A percentile compares a stretch with the other conserved stretches of the same genome.
Conservation (phyloP, 2,888 invertebrate species). For the Rosalia funebris region DNA sequence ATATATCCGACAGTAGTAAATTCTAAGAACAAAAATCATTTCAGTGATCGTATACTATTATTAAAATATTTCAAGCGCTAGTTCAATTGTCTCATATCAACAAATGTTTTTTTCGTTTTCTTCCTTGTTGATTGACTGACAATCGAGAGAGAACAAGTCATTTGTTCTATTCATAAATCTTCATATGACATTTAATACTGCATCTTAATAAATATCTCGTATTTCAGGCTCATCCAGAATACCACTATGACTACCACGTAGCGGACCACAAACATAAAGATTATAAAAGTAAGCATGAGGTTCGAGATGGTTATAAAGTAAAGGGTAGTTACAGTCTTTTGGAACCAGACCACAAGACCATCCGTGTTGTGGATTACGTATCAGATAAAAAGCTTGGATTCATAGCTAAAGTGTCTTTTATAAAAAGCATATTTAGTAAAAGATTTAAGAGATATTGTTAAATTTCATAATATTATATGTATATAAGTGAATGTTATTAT, state of each 20-base stretch:
- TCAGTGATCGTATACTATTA: too few species aligned
- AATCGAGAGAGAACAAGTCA: too few species aligned
- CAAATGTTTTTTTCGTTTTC: too few species aligned
- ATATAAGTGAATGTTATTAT: slow-evolving; percentile 18
- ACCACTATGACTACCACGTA: slow-evolving; percentile 58
- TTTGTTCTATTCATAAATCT: too few species aligned
- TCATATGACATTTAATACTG: too few species aligned
- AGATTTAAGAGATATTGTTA: too few species aligned
- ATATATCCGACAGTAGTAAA: too few species aligned
- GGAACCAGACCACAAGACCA: slow-evolving; percentile 59
- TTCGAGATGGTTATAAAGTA: slow-evolving; percentile 59
- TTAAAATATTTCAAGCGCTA: too few species aligned
- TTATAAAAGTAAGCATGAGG: slow-evolving; percentile 58
- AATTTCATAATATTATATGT: slow-evolving; percentile 23
- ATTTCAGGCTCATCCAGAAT: slow-evolving; percentile 57
- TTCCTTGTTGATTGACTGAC: too few species aligned
- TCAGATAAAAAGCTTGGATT: slow-evolving; percentile 59
- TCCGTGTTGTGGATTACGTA: slow-evolving; percentile 57
- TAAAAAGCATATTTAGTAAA: too few species aligned
- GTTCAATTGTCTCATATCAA: too few species aligned
- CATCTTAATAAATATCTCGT: neutral
- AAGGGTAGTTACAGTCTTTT: slow-evolving; percentile 58
- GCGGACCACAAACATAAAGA: slow-evolving; percentile 57
- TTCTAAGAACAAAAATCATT: too few species aligned
- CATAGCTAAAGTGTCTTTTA: slow-evolving; percentile 57